Percentiles rank a stretch among this genome's conserved stretches.
Evolutionary conservation across 2,888 invertebrate genomes (phyloP).

Genomic region (Liodrosophila aerea): DNA sequence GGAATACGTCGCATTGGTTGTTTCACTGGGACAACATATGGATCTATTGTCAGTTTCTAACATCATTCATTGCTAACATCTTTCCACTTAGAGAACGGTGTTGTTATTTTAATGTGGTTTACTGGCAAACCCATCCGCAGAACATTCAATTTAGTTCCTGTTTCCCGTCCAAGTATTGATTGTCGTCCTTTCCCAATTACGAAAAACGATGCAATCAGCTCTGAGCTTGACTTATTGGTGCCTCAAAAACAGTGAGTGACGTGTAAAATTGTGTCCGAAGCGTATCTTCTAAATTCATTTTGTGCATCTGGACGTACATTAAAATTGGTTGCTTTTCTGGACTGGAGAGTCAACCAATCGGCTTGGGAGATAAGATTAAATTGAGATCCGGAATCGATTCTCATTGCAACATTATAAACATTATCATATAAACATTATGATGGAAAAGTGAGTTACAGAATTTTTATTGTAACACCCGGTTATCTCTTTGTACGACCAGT

Average conservation of each 20-base stretch:
- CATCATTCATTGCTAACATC: background rate
- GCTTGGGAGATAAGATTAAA: background rate
- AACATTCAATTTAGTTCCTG: background rate
- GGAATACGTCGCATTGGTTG: constrained; percentile 11
- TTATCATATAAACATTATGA: too few species aligned
- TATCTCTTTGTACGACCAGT: too few species aligned
- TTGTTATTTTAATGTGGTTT: background rate
- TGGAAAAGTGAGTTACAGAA: too few species aligned
- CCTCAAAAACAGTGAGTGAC: background rate
- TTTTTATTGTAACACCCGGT: too few species aligned
- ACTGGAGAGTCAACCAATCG: background rate
- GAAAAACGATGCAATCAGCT: constrained; percentile 3
- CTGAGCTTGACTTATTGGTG: constrained; percentile 1
- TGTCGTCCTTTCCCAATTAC: background rate
- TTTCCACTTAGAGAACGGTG: constrained; percentile 2
- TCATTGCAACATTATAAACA: too few species aligned
- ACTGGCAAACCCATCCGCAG: background rate
- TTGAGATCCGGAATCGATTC: background rate
- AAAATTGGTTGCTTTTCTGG: too few species aligned
- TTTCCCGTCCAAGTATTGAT: constrained; percentile 1
- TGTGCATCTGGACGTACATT: background rate
- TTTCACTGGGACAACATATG: background rate
- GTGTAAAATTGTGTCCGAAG: constrained; percentile 1
- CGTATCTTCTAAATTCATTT: background rate
- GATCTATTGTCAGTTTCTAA: background rate